phyloP scores from a whole-genome alignment of 2,113 vertebrate genomes.

The Hepsetus odoe region DNA sequence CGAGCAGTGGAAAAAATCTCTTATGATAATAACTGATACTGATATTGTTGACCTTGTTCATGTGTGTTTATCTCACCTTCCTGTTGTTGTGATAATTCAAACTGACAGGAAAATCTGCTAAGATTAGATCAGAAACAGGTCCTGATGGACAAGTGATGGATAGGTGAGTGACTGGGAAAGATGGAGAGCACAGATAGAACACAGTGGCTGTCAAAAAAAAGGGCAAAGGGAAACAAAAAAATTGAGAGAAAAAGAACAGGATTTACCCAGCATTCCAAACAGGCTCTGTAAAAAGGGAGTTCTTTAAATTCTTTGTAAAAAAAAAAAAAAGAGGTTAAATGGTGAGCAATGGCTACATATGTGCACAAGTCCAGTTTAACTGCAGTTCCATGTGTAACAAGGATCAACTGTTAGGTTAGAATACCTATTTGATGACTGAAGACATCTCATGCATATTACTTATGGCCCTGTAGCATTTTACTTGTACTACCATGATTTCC shows the following conservation, averaged over 20 bases:
- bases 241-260: not conserved
- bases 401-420: too few species aligned
- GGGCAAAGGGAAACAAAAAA: not conserved
- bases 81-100: slow-evolving; percentile 10
- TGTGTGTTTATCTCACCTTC: slow-evolving; percentile 25
- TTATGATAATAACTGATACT: too few species aligned
- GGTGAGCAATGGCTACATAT: too few species aligned
- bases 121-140: slow-evolving; percentile 22
- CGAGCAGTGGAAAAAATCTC: slow-evolving; percentile 3
- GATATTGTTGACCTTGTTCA: slow-evolving; percentile 4
- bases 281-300: not conserved
- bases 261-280: not conserved
- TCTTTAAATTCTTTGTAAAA: not conserved
- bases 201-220: not conserved
- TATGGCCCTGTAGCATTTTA: too few species aligned
- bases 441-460: too few species aligned
- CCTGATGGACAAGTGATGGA: slow-evolving; percentile 19
- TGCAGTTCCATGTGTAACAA: too few species aligned
- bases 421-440: too few species aligned
- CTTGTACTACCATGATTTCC: too few species aligned
- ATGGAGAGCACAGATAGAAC: not conserved
- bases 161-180: slow-evolving; percentile 22
- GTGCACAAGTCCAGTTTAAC: too few species aligned
- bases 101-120: slow-evolving; percentile 20
- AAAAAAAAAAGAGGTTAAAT: too few species aligned